Base-by-base conservation (phyloP, 2,113 vertebrate species). In the Gila orcuttii region DNA sequence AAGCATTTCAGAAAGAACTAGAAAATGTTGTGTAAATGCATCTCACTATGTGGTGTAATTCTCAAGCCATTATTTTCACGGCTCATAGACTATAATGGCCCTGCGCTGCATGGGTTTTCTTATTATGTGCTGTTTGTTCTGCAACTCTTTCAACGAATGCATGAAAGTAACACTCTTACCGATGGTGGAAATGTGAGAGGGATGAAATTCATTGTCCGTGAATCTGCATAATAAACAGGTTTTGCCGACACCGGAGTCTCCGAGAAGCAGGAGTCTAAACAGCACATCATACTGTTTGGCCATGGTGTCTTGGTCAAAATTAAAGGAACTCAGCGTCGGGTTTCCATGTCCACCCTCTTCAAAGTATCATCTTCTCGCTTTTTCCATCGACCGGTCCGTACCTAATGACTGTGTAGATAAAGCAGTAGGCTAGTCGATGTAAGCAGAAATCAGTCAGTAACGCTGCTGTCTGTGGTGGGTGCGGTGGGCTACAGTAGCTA, bases 181-280 rank as follows among this genome's bases (percentile, higher is more conserved):
- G 93, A 99, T 99, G 89, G 97, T 99, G 91, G 98, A 99, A 94
- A 99, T 99, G 93, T 99, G 97, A 86, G 98, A 97, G 79, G 97
- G 95, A 93, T 99, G 97, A 91, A 99, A 99, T 93, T 97, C 96
- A 94, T 98, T 98, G 96, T 99, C 98, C 88, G 98, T 98, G 95
- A 98, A 99, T 93, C 97, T 96, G 95, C 97, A 98, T 74, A 99
- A 94, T 91, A 99, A 95, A 91, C 97, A 99, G 92, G 98, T 99
- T 96, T 99, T 99, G 86, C 98, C 98, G 90, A 99, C 97, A 87
- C 97, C 98, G 13, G 97, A 99, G 93, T 99, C 98, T 90, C 97
- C 97, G 86, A 99, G 96, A 83, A 98, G 96, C 94, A 99, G 96
- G 92, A 99, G 94, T 91, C 97, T 95, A 95, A 99, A 99, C 88